Evolutionary conservation across 2,113 vertebrate species (phyloP).

Genomic region (Ivindomyrus marchei): DNA sequence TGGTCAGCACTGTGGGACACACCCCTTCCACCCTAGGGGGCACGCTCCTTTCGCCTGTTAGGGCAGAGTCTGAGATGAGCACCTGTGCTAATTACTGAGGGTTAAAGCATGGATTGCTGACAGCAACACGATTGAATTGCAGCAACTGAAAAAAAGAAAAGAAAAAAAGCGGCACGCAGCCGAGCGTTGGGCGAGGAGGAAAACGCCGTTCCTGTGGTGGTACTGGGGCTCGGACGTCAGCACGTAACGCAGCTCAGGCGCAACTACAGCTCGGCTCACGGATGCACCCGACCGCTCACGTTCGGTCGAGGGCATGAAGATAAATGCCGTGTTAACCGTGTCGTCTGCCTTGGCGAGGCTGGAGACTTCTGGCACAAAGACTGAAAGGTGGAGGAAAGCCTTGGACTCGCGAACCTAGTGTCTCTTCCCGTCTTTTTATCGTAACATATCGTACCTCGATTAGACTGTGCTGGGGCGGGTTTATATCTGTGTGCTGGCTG

Average conservation of each 20-base stretch:
- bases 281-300: neutral
- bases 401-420: neutral
- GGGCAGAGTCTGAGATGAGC: neutral
- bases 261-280: neutral
- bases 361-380: neutral
- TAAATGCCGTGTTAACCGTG: neutral
- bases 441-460: neutral
- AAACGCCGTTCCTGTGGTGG: neutral
- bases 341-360: neutral
- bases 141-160: neutral
- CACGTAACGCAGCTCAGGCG: neutral
- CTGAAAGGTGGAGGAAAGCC: neutral
- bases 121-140: neutral
- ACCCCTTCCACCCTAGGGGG: neutral
- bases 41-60: neutral
- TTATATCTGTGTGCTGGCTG: neutral
- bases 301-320: neutral
- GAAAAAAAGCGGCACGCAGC: neutral
- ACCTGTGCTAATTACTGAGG: neutral
- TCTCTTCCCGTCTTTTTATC: neutral
- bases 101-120: slow-evolving; percentile 7
- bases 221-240: neutral
- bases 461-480: neutral
- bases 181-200: neutral
- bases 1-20: neutral